Evolutionary conservation across 2,888 invertebrate species (phyloP).

Genomic region (Dasysyrphus albostriatus): DNA sequence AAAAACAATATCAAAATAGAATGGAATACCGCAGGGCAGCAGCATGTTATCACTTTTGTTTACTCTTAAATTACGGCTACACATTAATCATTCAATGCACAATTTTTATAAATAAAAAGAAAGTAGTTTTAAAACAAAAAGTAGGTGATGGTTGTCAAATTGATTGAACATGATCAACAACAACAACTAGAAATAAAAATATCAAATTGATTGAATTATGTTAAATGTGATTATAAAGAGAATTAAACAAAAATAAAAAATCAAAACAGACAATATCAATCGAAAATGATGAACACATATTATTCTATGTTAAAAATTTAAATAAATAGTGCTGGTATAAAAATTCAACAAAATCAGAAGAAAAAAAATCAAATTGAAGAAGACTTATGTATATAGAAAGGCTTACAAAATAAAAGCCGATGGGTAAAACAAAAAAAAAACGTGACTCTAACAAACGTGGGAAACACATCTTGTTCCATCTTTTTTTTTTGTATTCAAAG

Average conservation of each 20-base stretch:
- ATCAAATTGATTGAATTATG: conserved; percentile 21
- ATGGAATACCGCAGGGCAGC: conserved; percentile 26
- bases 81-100: conserved; percentile 8
- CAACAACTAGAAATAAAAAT: conserved; percentile 25
- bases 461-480: conserved; percentile 48
- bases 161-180: conserved; percentile 12
- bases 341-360: conserved; percentile 49
- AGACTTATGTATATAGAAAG: background rate
- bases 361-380: conserved; percentile 22
- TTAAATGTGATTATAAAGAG: conserved; percentile 2
- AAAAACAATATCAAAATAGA: too few species aligned
- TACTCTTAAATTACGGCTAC: background rate
- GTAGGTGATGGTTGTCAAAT: conserved; percentile 46
- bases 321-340: background rate
- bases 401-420: conserved; percentile 19
- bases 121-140: conserved; percentile 43
- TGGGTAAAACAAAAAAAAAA: conserved; percentile 41
- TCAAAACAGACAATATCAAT: conserved; percentile 30
- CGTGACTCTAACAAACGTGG: conserved; percentile 67
- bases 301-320: conserved; percentile 28
- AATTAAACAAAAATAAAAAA: conserved; percentile 9
- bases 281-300: conserved; percentile 34
- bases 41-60: background rate
- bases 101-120: conserved; percentile 39
- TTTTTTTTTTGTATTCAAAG: conserved; percentile 36